phyloP scores from a whole-genome alignment of 2,888 invertebrate genomes.

The Tethea ocularis region DNA sequence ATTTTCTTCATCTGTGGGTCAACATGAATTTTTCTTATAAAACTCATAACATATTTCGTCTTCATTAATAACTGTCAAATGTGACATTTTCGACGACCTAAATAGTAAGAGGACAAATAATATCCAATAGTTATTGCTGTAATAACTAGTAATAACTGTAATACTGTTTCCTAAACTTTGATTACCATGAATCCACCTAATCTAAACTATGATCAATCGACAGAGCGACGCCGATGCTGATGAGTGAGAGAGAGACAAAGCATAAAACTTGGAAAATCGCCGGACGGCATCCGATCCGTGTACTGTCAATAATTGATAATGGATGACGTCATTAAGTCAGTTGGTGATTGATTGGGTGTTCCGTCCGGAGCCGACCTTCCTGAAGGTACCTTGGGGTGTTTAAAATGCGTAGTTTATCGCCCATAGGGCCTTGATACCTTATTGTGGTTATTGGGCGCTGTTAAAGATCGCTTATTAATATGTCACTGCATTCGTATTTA shows the following conservation, averaged over 20 bases:
- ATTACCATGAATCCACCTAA: conserved; percentile 50
- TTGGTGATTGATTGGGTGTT: conserved; percentile 75
- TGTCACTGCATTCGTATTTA: neutral
- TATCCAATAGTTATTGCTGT: neutral
- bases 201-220: conserved; percentile 60
- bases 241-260: conserved; percentile 39
- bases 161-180: conserved; percentile 39
- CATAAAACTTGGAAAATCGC: conserved; percentile 74
- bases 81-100: neutral
- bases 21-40: neutral
- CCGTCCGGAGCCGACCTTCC: conserved; percentile 38
- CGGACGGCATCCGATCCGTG: conserved; percentile 68
- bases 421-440: neutral
- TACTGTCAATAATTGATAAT: conserved; percentile 82
- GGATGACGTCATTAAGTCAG: conserved; percentile 81
- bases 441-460: neutral
- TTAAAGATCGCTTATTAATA: neutral
- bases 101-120: neutral
- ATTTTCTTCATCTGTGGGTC: neutral
- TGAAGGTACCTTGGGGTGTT: conserved; percentile 21
- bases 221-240: conserved; percentile 6
- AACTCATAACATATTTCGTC: neutral
- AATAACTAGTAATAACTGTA: conserved; percentile 24
- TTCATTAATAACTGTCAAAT: conserved; percentile 3
- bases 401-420: conserved; percentile 11